These are phyloP conservation scores for Ommatoiulus sabulosus DNA, from an alignment of 2,888 invertebrate species.

Conservation along the genomic window DNA sequence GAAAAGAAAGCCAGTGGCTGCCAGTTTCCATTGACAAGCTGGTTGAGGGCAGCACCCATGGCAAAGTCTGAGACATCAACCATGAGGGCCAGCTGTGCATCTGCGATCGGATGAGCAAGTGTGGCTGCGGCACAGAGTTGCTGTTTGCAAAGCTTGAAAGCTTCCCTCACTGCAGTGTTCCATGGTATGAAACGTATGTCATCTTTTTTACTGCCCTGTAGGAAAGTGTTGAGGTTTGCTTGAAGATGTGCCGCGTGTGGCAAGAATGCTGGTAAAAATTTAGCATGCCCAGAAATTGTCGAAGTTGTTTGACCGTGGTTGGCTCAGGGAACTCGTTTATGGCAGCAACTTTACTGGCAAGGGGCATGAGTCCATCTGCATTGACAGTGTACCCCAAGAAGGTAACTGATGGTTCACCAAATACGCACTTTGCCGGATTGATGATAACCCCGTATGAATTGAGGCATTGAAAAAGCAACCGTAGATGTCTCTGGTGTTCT, in stretches of 20 bases:
- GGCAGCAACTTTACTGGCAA: constrained; percentile 55
- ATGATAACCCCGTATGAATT: constrained; percentile 31
- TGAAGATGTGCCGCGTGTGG: constrained; percentile 56
- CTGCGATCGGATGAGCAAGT: too few species aligned
- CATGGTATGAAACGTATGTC: not conserved
- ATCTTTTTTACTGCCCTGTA: not conserved
- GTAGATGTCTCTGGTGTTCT: constrained; percentile 65
- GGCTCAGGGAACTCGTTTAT: constrained; percentile 56
- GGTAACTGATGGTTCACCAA: not conserved
- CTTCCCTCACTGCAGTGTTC: too few species aligned
- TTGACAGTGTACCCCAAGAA: not conserved
- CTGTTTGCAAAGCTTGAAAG: too few species aligned
- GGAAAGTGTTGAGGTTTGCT: not conserved
- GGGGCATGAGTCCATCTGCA: not conserved
- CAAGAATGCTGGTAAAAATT: constrained; percentile 61
- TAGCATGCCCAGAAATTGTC: not conserved
- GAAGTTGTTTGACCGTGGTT: not conserved
- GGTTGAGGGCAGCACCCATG: too few species aligned
- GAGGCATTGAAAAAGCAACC: not conserved
- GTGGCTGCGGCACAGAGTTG: too few species aligned
- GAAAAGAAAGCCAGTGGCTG: too few species aligned
- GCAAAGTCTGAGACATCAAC: too few species aligned
- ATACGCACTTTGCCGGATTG: not conserved
- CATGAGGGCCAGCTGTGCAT: too few species aligned
- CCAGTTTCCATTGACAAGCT: too few species aligned